Evolutionary conservation across 2,797 vertebrate genomes (phyloP), one percentile per base, ranked within the genome.

Genomic region (Bovichtus variegatus): DNA sequence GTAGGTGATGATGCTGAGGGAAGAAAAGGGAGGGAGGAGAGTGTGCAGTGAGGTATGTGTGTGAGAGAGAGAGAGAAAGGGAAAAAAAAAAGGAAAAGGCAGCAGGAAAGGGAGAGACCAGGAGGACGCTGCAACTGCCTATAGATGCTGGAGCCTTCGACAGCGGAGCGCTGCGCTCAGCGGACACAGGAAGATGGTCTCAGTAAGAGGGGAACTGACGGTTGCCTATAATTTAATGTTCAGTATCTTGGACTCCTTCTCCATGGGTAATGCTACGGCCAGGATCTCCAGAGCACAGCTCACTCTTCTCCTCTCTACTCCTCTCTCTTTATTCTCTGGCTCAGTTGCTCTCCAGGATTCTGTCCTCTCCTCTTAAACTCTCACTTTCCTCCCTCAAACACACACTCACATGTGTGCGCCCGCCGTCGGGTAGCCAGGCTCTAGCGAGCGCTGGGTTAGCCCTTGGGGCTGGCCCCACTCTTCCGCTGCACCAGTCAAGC

Each of bases 171-270:
- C 61, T 79, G 87, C 74, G 93, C 93, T 86, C 93, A 92, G 91
- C 89, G 91, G 92, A 91, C 89, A 76, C 91, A 93, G 88, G 92
- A 95, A 94, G 93, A 96, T 95, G 95, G 95, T 95, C 92, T 95
- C 95, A 95, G 95, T 96, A 95, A 96, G 96, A 95, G 96, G 95
- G 93, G 96, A 96, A 96, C 96, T 96, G 97, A 96, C 95, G 86
- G 93, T 95, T 83, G 91, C 95, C 95, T 97, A 95, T 97, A 96
- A 97, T 96, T 96, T 97, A 95, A 93, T 96, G 95, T 97, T 96
- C 94, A 97, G 94, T 94, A 97, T 95, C 94, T 96, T 94, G 94
- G 94, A 95, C 91, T 95, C 94, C 94, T 94, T 95, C 93, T 97
- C 97, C 96, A 96, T 95, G 96, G 96, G 96, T 96, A 97, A 96